Evolutionary conservation across 2,113 vertebrate species (phyloP), one percentile per base, ranked within the genome.

Genomic region (Camelus dromedarius): DNA sequence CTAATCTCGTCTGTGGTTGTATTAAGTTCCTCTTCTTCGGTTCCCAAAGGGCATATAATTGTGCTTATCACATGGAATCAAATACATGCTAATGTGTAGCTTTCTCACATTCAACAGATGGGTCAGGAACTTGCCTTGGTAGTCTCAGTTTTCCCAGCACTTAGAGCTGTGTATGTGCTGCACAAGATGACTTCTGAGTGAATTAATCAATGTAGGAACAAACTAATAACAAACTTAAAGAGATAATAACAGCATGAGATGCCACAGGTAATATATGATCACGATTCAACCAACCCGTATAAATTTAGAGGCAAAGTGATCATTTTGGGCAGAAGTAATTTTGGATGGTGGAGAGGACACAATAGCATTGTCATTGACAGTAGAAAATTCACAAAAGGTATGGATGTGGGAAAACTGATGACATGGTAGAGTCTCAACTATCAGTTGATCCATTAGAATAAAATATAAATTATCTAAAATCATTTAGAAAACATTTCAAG

Each of bases 231-330:
- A 46, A 69, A 75, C 22, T 15, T 87, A 30, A 88, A 87, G 60
- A 89, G 64, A 87, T 84, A 88, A 77, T 30, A 70, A 75, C 64
- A 80, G 64, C 7, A 30, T 85, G 38, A 58, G 81, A 72, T 88
- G 52, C 91, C 96, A 97, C 58, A 60, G 46, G 89, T 52, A 80
- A 56, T 58, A 66, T 88, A 92, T 84, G 72, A 83, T 84, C 87
- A 93, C 73, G 19, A 82, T 38, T 46, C 50, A 85, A 97, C 94
- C 20, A 88, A 88, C 77, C 46, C 32, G 56, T 82, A 3, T 56
- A 52, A 72, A 38, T 60, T 86, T 54, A 87, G 14, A 80, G 9
- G 56, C 28, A 80, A 83, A 77, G 52, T 1, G 16, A 56, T 73
- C 70, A 54, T 42, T 69, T 85, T 24, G n/a, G 64, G 35, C 18